phyloP scores from a whole-genome alignment of 2,888 invertebrate genomes.

The Harmothoe impar region DNA sequence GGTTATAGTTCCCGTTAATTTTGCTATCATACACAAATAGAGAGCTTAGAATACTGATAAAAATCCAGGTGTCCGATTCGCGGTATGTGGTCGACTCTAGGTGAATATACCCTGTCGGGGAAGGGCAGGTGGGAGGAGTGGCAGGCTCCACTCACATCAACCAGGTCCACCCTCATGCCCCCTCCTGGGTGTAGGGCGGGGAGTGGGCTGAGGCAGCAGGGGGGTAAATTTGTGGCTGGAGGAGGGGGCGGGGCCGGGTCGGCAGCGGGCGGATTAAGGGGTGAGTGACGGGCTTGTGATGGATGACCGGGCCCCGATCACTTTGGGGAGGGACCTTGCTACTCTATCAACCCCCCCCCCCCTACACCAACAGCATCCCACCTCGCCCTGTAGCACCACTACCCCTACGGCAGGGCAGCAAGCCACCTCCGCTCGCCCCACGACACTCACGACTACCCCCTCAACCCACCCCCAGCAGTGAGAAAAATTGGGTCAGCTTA shows the following conservation, averaged over 20 bases:
- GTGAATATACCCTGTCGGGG: no score
- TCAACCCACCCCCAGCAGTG: not conserved
- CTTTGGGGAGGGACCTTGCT: constrained; percentile 59
- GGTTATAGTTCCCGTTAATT: no score
- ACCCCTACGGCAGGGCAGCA: constrained; percentile 25
- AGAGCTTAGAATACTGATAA: no score
- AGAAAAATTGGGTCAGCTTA: constrained; percentile 54
- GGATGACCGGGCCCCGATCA: constrained; percentile 51
- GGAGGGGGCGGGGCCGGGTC: constrained; percentile 36
- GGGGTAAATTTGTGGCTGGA: constrained; percentile 49
- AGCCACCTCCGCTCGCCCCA: not conserved
- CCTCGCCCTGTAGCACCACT: not conserved
- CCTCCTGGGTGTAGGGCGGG: not conserved
- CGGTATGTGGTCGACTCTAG: no score
- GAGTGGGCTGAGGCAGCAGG: constrained; percentile 7
- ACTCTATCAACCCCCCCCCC: constrained; percentile 49
- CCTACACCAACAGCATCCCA: no score
- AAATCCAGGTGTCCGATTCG: no score
- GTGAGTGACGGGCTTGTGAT: constrained; percentile 55
- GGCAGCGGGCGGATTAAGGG: constrained; percentile 54
- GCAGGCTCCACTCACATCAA: not conserved
- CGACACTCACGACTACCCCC: not conserved
- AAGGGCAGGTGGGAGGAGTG: not conserved
- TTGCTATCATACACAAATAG: no score
- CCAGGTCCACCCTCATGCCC: not conserved